These are phyloP conservation scores for Netelia virgata DNA, from an alignment of 2,888 invertebrate species.

Conservation along the genomic window DNA sequence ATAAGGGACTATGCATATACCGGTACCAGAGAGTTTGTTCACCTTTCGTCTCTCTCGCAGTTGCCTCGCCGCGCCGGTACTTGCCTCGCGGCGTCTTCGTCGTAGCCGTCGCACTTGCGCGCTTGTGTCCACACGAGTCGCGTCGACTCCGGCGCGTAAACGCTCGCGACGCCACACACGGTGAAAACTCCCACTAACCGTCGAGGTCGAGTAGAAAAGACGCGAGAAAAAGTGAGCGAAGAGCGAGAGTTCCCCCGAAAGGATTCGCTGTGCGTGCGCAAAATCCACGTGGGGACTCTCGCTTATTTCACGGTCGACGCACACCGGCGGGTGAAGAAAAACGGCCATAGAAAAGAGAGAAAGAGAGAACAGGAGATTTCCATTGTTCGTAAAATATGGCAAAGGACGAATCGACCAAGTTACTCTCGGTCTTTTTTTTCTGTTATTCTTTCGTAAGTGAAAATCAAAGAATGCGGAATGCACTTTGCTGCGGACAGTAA, in stretches of 20 bases:
- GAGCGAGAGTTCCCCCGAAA: constrained; percentile 57
- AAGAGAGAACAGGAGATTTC: constrained; percentile 25
- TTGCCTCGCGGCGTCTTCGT: constrained; percentile 58
- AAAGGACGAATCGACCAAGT: constrained; percentile 28
- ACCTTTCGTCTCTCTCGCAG: constrained; percentile 66
- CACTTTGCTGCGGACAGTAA: neutral
- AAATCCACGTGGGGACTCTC: constrained; percentile 45
- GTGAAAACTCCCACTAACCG: constrained; percentile 53
- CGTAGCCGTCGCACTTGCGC: constrained; percentile 40
- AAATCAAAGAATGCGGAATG: neutral
- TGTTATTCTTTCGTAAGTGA: neutral
- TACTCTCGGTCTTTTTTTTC: constrained; percentile 30
- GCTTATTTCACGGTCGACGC: constrained; percentile 7
- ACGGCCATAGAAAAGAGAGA: neutral
- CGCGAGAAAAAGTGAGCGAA: constrained; percentile 25
- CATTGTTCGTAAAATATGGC: constrained; percentile 39
- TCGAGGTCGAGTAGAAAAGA: constrained; percentile 17
- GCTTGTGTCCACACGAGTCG: constrained; percentile 54
- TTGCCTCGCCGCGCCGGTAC: constrained; percentile 56
- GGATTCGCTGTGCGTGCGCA: constrained; percentile 48
- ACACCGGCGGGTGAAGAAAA: neutral
- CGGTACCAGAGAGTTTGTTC: constrained; percentile 76
- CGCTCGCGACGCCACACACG: constrained; percentile 26
- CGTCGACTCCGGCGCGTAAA: constrained; percentile 27
- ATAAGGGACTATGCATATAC: constrained; percentile 18